A percentile compares a stretch with the other conserved stretches of the same genome.
Evolutionary conservation across 1,140 invertebrate genomes (phyloP).

Genomic region (Macrobrachium nipponense): DNA sequence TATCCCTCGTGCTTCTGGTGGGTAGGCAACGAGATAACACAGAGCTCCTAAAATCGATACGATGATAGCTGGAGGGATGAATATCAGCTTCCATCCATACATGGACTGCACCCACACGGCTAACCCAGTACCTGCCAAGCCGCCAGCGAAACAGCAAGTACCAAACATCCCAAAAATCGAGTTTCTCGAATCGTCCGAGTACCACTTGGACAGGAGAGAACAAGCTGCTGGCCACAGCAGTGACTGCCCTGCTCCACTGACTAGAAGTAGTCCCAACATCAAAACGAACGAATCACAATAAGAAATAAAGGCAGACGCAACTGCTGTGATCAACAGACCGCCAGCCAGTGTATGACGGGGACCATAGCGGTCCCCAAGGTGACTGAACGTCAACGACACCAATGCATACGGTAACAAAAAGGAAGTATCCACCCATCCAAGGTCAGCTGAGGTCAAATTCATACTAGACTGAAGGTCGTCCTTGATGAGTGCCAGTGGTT

Average conservation of each 20-base stretch:
- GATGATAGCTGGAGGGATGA: conserved; percentile 68
- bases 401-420: conserved; percentile 71
- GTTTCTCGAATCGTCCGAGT: conserved; percentile 68
- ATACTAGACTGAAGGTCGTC: conserved; percentile 68
- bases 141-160: conserved; percentile 71
- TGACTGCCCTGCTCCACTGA: conserved; percentile 57
- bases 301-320: too few relatives aligned
- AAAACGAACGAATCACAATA: too few relatives aligned
- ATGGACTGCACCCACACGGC: conserved; percentile 70
- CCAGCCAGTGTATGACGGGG: too few relatives aligned
- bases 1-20: too few relatives aligned
- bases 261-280: too few relatives aligned
- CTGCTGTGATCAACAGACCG: too few relatives aligned
- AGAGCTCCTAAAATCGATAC: conserved; percentile 68
- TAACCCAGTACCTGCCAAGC: conserved; percentile 70
- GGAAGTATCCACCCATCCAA: conserved; percentile 71
- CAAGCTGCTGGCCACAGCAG: conserved; percentile 71
- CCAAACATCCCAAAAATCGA: conserved; percentile 71
- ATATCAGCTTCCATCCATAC: conserved; percentile 70
- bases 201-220: conserved; percentile 71
- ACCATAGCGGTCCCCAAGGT: too few relatives aligned
- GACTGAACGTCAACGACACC: conserved; percentile 68
- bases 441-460: conserved; percentile 66
- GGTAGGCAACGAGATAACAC: neutral
- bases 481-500: conserved; percentile 65